These are phyloP conservation scores for Drosophila pullipes DNA, from an alignment of 2,888 invertebrate species.

Conservation along the genomic window DNA sequence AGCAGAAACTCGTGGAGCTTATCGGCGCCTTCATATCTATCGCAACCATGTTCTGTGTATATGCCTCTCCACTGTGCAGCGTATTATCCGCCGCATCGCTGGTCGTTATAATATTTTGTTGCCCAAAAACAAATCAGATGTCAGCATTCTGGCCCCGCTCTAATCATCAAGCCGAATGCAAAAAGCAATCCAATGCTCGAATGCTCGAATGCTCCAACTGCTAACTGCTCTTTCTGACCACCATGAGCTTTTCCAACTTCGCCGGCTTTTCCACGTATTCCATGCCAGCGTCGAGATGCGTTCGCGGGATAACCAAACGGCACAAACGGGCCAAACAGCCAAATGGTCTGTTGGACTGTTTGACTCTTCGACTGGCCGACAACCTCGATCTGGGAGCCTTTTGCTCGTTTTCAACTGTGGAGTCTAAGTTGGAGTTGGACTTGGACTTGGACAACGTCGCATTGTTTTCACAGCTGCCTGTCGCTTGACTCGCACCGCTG, in stretches of 20 bases:
- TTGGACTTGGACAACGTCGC: constrained; percentile 60
- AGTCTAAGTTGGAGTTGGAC: not conserved
- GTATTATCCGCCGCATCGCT: constrained; percentile 70
- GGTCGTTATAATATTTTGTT: constrained; percentile 85
- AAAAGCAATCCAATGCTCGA: constrained; percentile 12
- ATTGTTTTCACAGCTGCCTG: constrained; percentile 78
- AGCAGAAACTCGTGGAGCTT: constrained; percentile 34
- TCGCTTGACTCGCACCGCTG: constrained; percentile 69
- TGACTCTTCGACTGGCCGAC: constrained; percentile 35
- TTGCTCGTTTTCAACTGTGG: not conserved
- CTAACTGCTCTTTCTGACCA: constrained; percentile 35
- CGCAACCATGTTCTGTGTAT: constrained; percentile 14
- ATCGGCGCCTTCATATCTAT: constrained; percentile 64
- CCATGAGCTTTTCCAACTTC: constrained; percentile 62
- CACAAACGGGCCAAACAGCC: constrained; percentile 27
- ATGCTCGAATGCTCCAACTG: constrained; percentile 14
- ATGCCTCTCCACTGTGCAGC: constrained; percentile 14
- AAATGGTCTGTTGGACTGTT: constrained; percentile 12
- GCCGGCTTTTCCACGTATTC: constrained; percentile 67
- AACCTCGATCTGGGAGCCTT: constrained; percentile 24
- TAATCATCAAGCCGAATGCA: constrained; percentile 77
- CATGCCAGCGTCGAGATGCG: constrained; percentile 61
- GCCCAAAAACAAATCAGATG: constrained; percentile 84
- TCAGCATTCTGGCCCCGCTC: constrained; percentile 76
- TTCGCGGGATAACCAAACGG: constrained; percentile 56